Conservation (phyloP, 2,888 invertebrate species). For the Acleris laterana region DNA sequence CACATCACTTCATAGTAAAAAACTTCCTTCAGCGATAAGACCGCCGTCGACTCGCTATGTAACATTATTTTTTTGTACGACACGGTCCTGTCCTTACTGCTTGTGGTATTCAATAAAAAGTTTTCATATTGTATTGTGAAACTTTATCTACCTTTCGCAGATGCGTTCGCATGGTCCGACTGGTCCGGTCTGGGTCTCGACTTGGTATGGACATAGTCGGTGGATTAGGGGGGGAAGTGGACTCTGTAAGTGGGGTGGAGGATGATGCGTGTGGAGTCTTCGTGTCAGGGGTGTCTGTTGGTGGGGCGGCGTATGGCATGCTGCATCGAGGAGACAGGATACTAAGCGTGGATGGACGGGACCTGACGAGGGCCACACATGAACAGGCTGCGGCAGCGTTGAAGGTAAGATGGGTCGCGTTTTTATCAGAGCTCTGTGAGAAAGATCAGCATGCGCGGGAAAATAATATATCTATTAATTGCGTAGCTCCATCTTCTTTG, state of each 20-base stretch:
- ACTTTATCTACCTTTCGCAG: constrained; percentile 46
- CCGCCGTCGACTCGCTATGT: too few species aligned
- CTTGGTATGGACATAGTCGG: constrained; percentile 83
- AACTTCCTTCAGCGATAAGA: too few species aligned
- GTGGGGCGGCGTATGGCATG: constrained; percentile 78
- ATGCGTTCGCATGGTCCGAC: constrained; percentile 77
- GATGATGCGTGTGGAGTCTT: constrained; percentile 79
- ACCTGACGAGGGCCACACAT: constrained; percentile 89
- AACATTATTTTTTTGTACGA: too few species aligned
- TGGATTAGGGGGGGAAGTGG: constrained; percentile 73
- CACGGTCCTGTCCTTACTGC: too few species aligned
- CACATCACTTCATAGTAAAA: too few species aligned
- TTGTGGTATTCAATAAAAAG: too few species aligned
- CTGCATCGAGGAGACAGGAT: constrained; percentile 89
- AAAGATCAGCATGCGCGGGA: background rate
- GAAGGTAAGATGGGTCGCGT: constrained; percentile 58
- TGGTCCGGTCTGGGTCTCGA: constrained; percentile 77
- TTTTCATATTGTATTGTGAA: too few species aligned
- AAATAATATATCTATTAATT: too few species aligned
- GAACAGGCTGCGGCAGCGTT: constrained; percentile 90
- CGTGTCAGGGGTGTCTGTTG: constrained; percentile 75
- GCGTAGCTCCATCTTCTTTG: too few species aligned
- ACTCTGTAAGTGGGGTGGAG: constrained; percentile 57
- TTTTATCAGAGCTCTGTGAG: background rate
- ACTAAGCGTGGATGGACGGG: constrained; percentile 89